These are phyloP conservation scores for roundworm (Caenorhabditis elegans) DNA, from an alignment of 1,140 invertebrate genomes.

Conservation along the genomic window WBcel235 BX284602.5:8548501-8549000, in stretches of 20 bases:
- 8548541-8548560: background rate
- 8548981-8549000: too few relatives aligned
- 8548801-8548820: too few relatives aligned
- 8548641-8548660: background rate
- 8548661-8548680: background rate
- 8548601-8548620: constrained; percentile 11
- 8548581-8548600: background rate
- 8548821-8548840: too few relatives aligned
- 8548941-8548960: too few relatives aligned
- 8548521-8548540: constrained; percentile 8
- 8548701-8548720: too few relatives aligned
- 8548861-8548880: background rate
- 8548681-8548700: background rate
- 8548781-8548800: too few relatives aligned
- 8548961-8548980: too few relatives aligned
- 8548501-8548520: constrained; percentile 37
- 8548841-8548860: background rate
- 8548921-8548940: background rate
- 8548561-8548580: constrained; percentile 17
- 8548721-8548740: too few relatives aligned
- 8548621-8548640: constrained; percentile 1
- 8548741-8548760: too few relatives aligned
- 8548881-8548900: constrained; percentile 31
- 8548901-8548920: background rate
- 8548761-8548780: too few relatives aligned